Base-by-base conservation (phyloP, 1,140 invertebrate species). In the Elymnias hypermnestra region DNA sequence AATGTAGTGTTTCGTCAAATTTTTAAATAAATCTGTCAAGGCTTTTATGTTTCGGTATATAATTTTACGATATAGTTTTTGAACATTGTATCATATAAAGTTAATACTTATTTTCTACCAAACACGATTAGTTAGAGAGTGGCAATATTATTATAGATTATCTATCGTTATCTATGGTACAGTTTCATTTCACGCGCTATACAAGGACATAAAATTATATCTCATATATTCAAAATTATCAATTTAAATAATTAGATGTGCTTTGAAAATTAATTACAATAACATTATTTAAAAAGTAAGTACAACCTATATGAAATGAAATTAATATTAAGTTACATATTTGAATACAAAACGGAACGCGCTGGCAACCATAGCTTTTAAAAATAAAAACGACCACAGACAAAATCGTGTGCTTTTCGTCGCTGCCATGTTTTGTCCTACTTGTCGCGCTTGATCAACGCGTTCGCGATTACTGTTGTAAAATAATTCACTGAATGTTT, bases 361-460 rank as follows among this genome's bases (percentile, higher is more conserved):
- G 52, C 26, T 48, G 31, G 52, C 53, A 67, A 69, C 61, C 53
- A 65, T 58, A 68, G 69, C 63, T 47, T 68, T 76, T 70, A 73
- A 73, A 76, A 78, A 73, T 67, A 63, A 71, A 72, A 70, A 69
- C 39, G 46, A 70, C 66, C 76, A 79, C 51, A 84, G 77, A 84
- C 72, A 78, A 81, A 57, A 52, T 75, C 72, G 65, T 77, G 72
- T 74, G 72, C 69, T 78, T 78, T 76, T 77, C 69, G 55, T 64
- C 58, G 65, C 84, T 85, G 84, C 84, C 84, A 87, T 87, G 84
- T 87, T 87, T 86, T 87, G 83, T 86, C 79, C 76, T 87, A 84
- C 82, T 83, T 86, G 79, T 87, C 83, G 83, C 84, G 83, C 75
- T 82, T 75, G 70, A 76, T 75, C 73, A 79, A 83, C 75, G 78